phyloP scores from a whole-genome alignment of 2,888 invertebrate genomes.

The Neoascia interrupta region DNA sequence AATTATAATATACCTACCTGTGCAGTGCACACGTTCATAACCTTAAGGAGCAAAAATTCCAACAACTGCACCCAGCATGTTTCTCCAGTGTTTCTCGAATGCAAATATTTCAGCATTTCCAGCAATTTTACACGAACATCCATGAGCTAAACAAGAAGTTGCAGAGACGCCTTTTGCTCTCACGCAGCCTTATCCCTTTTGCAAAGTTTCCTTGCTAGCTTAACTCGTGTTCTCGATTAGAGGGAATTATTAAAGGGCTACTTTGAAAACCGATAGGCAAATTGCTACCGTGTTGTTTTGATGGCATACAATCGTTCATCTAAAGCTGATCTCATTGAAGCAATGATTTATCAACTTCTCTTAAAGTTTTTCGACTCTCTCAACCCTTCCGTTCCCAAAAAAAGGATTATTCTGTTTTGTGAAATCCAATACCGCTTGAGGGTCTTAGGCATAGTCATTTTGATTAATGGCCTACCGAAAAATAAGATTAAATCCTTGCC shows the following conservation, averaged over 20 bases:
- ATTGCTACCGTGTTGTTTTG: conserved; percentile 11
- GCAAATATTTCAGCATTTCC: conserved; percentile 29
- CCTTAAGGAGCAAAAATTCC: conserved; percentile 25
- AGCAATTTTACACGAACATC: conserved; percentile 26
- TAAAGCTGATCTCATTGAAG: conserved; percentile 21
- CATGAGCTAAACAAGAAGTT: conserved; percentile 4
- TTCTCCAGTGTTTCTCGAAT: conserved; percentile 18
- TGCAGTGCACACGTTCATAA: conserved; percentile 34
- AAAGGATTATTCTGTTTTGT: conserved; percentile 13
- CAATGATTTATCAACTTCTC: conserved; percentile 28
- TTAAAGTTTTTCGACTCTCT: background rate
- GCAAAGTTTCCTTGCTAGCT: background rate
- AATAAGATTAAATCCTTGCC: conserved; percentile 19
- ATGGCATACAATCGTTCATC: conserved; percentile 32
- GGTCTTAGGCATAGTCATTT: conserved; percentile 9
- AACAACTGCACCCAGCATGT: conserved; percentile 2
- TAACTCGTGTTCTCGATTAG: conserved; percentile 9
- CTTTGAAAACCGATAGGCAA: conserved; percentile 10
- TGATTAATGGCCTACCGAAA: conserved; percentile 22
- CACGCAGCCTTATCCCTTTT: background rate
- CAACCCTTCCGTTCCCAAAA: background rate
- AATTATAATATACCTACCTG: too few relatives aligned
- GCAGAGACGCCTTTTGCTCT: background rate
- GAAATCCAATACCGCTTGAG: conserved; percentile 7
- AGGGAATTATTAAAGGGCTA: background rate